phyloP scores from a whole-genome alignment of 2,888 invertebrate genomes.

The Linnaemya vulpina region DNA sequence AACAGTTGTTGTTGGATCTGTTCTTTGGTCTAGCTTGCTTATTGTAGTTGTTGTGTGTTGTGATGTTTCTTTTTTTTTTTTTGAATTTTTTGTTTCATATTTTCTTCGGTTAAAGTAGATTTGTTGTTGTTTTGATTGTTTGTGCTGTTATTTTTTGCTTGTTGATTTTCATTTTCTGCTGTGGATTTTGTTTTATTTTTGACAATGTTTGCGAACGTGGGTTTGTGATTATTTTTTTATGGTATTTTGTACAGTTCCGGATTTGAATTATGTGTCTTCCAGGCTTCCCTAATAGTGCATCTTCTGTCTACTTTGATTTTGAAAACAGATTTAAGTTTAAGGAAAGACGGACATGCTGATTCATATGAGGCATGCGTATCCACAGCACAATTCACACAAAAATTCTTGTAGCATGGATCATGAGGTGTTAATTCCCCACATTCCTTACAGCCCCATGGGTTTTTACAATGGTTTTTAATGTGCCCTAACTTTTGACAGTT shows the following conservation, averaged over 20 bases:
- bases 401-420: constrained; percentile 14
- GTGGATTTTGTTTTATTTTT: background rate
- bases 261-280: constrained; percentile 28
- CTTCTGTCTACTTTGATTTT: constrained; percentile 19
- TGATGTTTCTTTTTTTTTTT: constrained; percentile 5
- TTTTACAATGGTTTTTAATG: constrained; percentile 25
- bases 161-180: background rate
- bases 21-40: too few relatives aligned
- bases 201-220: background rate
- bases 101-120: background rate
- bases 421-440: constrained; percentile 28
- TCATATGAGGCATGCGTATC: constrained; percentile 29
- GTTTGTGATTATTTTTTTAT: constrained; percentile 1
- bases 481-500: constrained; percentile 38
- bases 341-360: constrained; percentile 7
- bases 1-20: too few relatives aligned
- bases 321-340: constrained; percentile 35
- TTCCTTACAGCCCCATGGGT: constrained; percentile 7
- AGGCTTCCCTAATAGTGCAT: constrained; percentile 22
- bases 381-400: constrained; percentile 35
- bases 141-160: constrained; percentile 3
- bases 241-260: background rate
- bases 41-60: background rate
- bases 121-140: background rate
- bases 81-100: constrained; percentile 1